These are phyloP conservation scores for Aurelia coerulea DNA, from an alignment of 30 jellyfish, hydroid and myxozoan species.

Conservation along the genomic window DNA sequence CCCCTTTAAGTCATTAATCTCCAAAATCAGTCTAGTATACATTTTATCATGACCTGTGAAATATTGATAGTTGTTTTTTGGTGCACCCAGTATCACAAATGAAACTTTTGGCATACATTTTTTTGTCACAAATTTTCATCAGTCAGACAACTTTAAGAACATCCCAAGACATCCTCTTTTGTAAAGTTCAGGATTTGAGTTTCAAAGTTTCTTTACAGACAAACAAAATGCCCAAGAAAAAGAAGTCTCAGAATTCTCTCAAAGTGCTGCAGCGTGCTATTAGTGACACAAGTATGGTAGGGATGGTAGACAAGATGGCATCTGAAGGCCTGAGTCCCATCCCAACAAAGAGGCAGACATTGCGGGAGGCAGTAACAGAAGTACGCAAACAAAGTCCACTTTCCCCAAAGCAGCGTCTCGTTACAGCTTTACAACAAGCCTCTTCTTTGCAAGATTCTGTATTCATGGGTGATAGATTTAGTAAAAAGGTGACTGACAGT, in stretches of 20 bases:
- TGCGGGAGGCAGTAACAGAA: slow-evolving; percentile 46
- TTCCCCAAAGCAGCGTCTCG: slow-evolving; percentile 54
- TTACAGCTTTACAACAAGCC: slow-evolving; percentile 49
- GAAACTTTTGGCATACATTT: no score
- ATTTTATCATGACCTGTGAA: no score
- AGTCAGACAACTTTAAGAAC: no score
- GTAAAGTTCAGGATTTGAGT: no score
- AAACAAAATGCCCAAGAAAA: slow-evolving; percentile 57
- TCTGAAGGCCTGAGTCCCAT: slow-evolving; percentile 57
- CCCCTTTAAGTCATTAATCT: no score
- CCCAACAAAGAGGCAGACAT: slow-evolving; percentile 34
- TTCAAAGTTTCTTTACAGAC: no score
- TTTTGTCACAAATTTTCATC: no score
- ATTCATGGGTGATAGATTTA: slow-evolving; percentile 35
- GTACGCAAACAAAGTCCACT: slow-evolving; percentile 32
- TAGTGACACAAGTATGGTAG: not conserved
- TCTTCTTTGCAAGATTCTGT: slow-evolving; percentile 41
- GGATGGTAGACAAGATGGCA: slow-evolving; percentile 63
- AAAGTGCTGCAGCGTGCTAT: not conserved
- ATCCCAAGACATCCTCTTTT: no score
- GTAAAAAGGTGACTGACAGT: slow-evolving; percentile 58
- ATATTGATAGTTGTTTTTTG: no score
- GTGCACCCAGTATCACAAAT: no score
- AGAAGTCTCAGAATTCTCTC: slow-evolving; percentile 4
- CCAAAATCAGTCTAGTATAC: no score